Conservation (phyloP, 2,113 vertebrate species). For the Trichomycterus rosablanca region DNA sequence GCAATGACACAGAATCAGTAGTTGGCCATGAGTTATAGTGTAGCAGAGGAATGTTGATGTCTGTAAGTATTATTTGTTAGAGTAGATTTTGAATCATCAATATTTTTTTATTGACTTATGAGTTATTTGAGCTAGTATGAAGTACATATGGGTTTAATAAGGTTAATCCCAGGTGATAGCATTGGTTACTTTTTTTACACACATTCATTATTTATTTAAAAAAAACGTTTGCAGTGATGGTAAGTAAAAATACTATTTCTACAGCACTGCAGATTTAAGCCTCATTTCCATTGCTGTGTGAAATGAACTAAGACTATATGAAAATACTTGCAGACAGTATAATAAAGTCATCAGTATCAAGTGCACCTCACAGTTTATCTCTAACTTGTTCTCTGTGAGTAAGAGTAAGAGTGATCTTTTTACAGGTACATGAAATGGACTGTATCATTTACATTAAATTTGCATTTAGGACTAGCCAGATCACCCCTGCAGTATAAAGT, state of each 20-base stretch:
- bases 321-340: background rate
- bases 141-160: too few relatives aligned
- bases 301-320: background rate
- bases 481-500: constrained; percentile 35
- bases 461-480: constrained; percentile 12
- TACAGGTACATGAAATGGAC: constrained; percentile 8
- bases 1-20: too few relatives aligned
- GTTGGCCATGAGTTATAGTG: background rate
- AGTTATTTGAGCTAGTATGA: too few relatives aligned
- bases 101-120: too few relatives aligned
- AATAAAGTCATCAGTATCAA: background rate
- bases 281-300: background rate
- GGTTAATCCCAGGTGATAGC: too few relatives aligned
- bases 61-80: background rate
- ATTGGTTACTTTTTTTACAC: too few relatives aligned
- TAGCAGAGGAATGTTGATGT: constrained; percentile 6
- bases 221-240: background rate
- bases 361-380: background rate
- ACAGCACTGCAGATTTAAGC: too few relatives aligned
- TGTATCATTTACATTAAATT: background rate
- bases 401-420: background rate
- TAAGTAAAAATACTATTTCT: too few relatives aligned
- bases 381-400: background rate
- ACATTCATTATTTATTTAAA: background rate
- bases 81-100: too few relatives aligned